These are phyloP conservation scores for Protodeltote pygarga DNA, from an alignment of 2,888 invertebrate species.

Conservation along the genomic window DNA sequence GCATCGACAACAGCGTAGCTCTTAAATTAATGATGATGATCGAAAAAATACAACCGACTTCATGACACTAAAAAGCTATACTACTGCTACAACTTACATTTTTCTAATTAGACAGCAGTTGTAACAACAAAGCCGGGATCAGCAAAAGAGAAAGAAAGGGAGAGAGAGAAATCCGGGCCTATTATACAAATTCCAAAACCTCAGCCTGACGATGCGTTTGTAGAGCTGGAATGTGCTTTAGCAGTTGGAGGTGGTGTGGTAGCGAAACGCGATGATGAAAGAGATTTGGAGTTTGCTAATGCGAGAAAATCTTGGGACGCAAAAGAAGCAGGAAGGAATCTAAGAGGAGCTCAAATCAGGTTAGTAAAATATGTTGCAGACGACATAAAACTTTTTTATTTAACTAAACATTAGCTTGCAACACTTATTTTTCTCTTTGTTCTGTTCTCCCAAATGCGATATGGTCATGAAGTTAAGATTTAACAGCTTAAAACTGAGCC, in stretches of 20 bases:
- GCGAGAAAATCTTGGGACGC: constrained; percentile 66
- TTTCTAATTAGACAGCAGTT: constrained; percentile 3
- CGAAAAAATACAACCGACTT: no score
- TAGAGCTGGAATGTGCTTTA: constrained; percentile 70
- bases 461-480: no score
- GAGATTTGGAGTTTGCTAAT: constrained; percentile 62
- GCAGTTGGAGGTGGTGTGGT: constrained; percentile 58
- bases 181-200: constrained; percentile 47
- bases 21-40: no score
- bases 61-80: not conserved
- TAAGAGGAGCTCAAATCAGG: constrained; percentile 71
- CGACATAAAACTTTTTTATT: no score
- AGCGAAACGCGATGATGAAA: constrained; percentile 66
- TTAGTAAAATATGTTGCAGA: no score
- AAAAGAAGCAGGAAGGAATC: constrained; percentile 66
- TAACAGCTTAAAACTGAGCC: no score
- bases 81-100: constrained; percentile 1
- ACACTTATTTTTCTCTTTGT: no score
- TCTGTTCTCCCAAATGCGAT: no score
- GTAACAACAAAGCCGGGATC: constrained; percentile 44
- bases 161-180: constrained; percentile 1
- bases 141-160: constrained; percentile 59
- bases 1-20: no score
- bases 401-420: no score
- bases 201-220: constrained; percentile 68